A percentile compares a stretch with the other conserved stretches of the same genome.
Evolutionary conservation across 2,888 invertebrate species (phyloP).

Genomic region (Platynereis dumerilii): DNA sequence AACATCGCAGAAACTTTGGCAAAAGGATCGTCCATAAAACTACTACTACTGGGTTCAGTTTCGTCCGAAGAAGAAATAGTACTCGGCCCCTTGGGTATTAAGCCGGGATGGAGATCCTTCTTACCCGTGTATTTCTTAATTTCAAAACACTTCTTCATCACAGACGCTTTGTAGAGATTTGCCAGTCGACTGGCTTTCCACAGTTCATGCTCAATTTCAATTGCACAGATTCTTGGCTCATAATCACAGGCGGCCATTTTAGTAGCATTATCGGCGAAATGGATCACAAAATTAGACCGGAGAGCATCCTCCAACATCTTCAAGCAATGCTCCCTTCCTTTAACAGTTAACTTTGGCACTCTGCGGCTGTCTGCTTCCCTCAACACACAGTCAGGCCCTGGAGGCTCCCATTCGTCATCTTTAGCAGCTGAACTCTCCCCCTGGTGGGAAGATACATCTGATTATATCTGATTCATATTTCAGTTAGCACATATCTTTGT

Average conservation of each 20-base stretch:
- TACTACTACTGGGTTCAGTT: background rate
- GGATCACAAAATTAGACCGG: slow-evolving; percentile 69
- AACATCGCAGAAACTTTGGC: background rate
- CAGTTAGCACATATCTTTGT: too few relatives aligned
- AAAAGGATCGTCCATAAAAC: background rate
- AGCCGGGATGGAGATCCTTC: slow-evolving; percentile 42
- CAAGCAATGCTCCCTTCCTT: slow-evolving; percentile 76
- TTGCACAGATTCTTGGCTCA: slow-evolving; percentile 51
- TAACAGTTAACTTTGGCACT: slow-evolving; percentile 56
- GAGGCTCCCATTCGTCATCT: slow-evolving; percentile 42
- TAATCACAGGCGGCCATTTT: slow-evolving; percentile 47
- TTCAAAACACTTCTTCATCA: slow-evolving; percentile 46
- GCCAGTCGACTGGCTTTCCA: slow-evolving; percentile 78
- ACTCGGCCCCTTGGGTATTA: slow-evolving; percentile 18
- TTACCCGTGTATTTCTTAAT: slow-evolving; percentile 47
- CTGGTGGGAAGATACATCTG: background rate
- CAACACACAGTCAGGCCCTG: slow-evolving; percentile 55
- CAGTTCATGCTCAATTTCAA: slow-evolving; percentile 71
- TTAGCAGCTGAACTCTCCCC: background rate
- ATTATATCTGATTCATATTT: too few relatives aligned
- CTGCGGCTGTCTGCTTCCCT: slow-evolving; percentile 54
- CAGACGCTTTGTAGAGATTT: slow-evolving; percentile 74
- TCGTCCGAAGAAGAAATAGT: background rate
- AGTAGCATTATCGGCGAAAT: slow-evolving; percentile 42
- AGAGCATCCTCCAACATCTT: slow-evolving; percentile 75